These are phyloP conservation scores for Brachymystax lenok DNA, from an alignment of 2,797 vertebrate genomes.

Conservation along the genomic window DNA sequence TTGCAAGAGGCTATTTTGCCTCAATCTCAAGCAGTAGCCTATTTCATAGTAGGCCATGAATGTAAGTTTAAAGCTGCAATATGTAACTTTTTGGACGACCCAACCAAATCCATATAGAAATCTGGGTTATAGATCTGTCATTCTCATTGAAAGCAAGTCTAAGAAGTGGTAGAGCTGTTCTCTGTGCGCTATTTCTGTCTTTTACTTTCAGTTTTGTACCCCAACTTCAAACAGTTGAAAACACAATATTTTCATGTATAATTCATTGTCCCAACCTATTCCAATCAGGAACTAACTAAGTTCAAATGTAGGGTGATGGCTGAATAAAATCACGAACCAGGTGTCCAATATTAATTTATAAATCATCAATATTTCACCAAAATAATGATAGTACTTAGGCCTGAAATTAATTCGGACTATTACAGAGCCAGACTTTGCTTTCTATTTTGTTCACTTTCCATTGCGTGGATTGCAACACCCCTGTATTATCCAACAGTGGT, in stretches of 20 bases:
- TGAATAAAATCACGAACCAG: not conserved
- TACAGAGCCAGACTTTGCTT: not conserved
- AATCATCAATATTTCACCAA: not conserved
- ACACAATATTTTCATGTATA: no score
- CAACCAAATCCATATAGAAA: no score
- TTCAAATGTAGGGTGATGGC: not conserved
- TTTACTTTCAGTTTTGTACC: no score
- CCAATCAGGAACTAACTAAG: not conserved
- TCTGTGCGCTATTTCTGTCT: no score
- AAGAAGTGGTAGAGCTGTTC: no score
- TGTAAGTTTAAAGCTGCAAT: not conserved
- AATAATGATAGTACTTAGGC: not conserved
- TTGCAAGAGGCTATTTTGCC: not conserved
- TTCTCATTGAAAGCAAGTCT: no score
- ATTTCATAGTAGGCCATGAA: not conserved
- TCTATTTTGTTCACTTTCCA: not conserved
- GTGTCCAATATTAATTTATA: not conserved
- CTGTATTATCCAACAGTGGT: slow-evolving; percentile 48
- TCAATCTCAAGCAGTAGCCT: slow-evolving; percentile 24
- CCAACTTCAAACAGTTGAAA: no score
- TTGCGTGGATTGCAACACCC: slow-evolving; percentile 9
- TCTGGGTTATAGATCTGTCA: no score
- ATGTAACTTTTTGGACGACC: no score
- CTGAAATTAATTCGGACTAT: not conserved
- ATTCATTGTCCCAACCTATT: not conserved